Evolutionary conservation across 2,797 vertebrate species (phyloP).

Genomic region (Chelmon rostratus): DNA sequence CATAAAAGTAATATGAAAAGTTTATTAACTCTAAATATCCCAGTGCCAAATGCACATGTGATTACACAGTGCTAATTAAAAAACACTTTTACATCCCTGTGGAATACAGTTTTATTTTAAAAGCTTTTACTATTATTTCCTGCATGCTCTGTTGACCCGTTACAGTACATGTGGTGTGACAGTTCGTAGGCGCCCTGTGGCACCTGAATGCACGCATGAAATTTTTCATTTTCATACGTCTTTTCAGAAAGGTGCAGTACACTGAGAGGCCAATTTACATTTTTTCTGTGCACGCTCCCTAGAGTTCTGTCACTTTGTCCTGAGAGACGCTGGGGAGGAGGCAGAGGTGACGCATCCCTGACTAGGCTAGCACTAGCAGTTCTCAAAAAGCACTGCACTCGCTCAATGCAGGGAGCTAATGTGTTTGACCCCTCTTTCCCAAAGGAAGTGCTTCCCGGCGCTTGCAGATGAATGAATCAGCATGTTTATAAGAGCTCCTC

Average conservation of each 20-base stretch:
- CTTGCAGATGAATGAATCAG: constrained; percentile 75
- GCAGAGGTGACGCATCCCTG: constrained; percentile 57
- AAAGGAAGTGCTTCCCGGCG: constrained; percentile 66
- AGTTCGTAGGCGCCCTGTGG: not conserved
- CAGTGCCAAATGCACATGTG: constrained; percentile 51
- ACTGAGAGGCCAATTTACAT: constrained; percentile 24
- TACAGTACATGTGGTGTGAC: not conserved
- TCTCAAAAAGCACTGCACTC: constrained; percentile 61
- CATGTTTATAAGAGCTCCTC: constrained; percentile 75
- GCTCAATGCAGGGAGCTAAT: constrained; percentile 74
- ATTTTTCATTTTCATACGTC: not conserved
- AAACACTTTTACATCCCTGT: constrained; percentile 42
- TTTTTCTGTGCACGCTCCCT: constrained; percentile 13
- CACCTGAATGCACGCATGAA: not conserved
- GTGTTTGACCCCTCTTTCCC: constrained; percentile 78
- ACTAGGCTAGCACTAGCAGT: constrained; percentile 42
- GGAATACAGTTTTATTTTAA: constrained; percentile 39
- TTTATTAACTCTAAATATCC: constrained; percentile 82
- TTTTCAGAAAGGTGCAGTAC: constrained; percentile 38
- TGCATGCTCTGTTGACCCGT: constrained; percentile 32
- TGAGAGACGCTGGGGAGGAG: constrained; percentile 25
- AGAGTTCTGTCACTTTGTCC: constrained; percentile 42
- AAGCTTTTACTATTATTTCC: constrained; percentile 41
- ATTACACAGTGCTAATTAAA: constrained; percentile 71
- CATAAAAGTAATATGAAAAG: constrained; percentile 82